Base-by-base conservation (phyloP, 2,113 vertebrate genomes). In the Hippocampus comes region DNA sequence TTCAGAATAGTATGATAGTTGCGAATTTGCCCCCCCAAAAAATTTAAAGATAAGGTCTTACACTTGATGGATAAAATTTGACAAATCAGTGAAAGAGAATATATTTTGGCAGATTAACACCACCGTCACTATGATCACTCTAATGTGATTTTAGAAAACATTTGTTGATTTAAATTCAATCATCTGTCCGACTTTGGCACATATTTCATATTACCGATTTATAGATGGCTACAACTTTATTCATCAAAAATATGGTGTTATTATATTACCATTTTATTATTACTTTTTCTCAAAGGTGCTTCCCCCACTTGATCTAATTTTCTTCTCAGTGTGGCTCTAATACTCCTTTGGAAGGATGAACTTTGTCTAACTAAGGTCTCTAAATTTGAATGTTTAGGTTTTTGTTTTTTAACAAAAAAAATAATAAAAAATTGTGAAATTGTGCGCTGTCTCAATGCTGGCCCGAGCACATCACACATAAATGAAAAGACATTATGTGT, bases 401-500 rank as follows among this genome's bases (percentile, higher is more conserved):
- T 10, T 42, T 20, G 5, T 30, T 46, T 79, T 78, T 27, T 5
- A 79, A 72, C 64, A 70, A 78, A 64, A 53, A 75, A 55, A 43
- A 71, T 5, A 5, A 2, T 4, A 34, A 4, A 34, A 3, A 34
- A 5, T 21, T 73, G 67, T 79, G 70, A 73, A 23, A 64, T 38
- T 77, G 73, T 15, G 21, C 70, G 61, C 69, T 46, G 23, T 69
- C 7, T 63, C 59, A 49, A 71, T 59, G n/a, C 60, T 74, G 63
- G 71, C 70, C 74, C 56, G 73, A 82, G 59, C 68, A 79, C 17
- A 0, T 0, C 20, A 27, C 79, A 72, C 27, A 64, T 42, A n/a
- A 57, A 73, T 68, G 78, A 78, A 77, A 61, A 71, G 65, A 21
- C 68, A 67, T 49, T 55, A 42, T 20, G 69, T 49, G 69, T 55